These are phyloP conservation scores for Zaprionus gabonicus DNA, from an alignment of 1,140 invertebrate genomes.

Conservation along the genomic window DNA sequence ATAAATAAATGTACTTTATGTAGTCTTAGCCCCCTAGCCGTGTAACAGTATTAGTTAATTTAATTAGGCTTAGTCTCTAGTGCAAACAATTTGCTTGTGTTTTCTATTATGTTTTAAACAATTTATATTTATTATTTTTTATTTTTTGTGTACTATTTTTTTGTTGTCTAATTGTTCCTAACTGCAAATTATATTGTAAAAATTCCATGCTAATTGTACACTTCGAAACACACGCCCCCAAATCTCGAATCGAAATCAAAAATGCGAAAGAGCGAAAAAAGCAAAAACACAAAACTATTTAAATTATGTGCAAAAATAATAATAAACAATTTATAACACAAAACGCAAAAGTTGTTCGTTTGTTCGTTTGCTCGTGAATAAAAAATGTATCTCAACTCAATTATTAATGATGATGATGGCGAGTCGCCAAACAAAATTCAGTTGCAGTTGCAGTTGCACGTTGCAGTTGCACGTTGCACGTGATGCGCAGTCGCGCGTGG, in stretches of 20 bases:
- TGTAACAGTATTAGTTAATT: conserved; percentile 83
- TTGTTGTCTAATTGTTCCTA: conserved; percentile 72
- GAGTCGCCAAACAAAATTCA: conserved; percentile 39
- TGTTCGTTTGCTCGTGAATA: conserved; percentile 9
- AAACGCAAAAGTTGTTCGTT: conserved; percentile 36
- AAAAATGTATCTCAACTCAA: conserved; percentile 26
- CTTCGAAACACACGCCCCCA: conserved; percentile 40
- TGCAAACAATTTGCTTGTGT: conserved; percentile 44
- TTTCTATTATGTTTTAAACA: conserved; percentile 27
- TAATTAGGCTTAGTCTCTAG: conserved; percentile 68
- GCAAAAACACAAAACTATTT: conserved; percentile 61
- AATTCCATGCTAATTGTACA: conserved; percentile 63
- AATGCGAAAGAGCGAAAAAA: conserved; percentile 22
- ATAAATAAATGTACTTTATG: conserved; percentile 46
- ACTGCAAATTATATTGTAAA: conserved; percentile 74
- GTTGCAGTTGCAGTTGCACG: conserved; percentile 26
- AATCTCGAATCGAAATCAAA: conserved; percentile 32
- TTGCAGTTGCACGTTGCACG: conserved; percentile 30
- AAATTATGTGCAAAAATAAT: conserved; percentile 78
- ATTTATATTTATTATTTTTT: conserved; percentile 21
- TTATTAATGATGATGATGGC: conserved; percentile 44
- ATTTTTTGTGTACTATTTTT: conserved; percentile 12
- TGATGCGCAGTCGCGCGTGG: conserved; percentile 51
- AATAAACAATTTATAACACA: conserved; percentile 81
- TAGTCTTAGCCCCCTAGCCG: conserved; percentile 59